Percentiles rank a stretch among this genome's conserved stretches.
phyloP scores from a whole-genome alignment of 1,140 invertebrate genomes.

The Polypedilum vanderplanki region DNA sequence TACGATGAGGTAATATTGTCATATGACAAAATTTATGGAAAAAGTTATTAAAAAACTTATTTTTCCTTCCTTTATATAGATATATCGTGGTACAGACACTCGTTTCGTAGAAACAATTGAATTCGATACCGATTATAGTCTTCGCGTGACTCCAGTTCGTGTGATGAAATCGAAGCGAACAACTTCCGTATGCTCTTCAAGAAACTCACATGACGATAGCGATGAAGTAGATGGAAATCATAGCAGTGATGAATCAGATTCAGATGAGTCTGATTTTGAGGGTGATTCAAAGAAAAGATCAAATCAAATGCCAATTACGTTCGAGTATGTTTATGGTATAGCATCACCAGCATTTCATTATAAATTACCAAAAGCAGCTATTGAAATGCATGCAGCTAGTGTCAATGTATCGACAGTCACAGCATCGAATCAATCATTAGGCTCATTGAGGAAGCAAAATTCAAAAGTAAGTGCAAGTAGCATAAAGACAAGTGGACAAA shows the following conservation, averaged over 20 bases:
- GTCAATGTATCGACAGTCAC: not conserved
- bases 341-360: not conserved
- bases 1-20: conserved; percentile 32
- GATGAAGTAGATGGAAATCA: not conserved
- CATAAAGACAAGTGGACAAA: not conserved
- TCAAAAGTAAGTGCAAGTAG: not conserved
- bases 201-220: not conserved
- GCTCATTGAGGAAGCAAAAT: not conserved
- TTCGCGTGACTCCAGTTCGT: conserved; percentile 66
- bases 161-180: conserved; percentile 37
- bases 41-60: conserved; percentile 25
- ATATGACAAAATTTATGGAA: not conserved
- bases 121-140: conserved; percentile 60
- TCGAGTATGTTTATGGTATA: not conserved
- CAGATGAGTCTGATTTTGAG: not conserved
- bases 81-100: conserved; percentile 62
- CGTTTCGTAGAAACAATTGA: conserved; percentile 61
- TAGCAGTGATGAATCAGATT: conserved; percentile 15
- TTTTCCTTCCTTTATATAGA: conserved; percentile 45
- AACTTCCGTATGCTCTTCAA: not conserved
- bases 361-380: not conserved
- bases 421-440: not conserved
- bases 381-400: not conserved
- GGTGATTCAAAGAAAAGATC: not conserved
- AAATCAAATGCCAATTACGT: not conserved